Percentiles rank a stretch among this genome's conserved stretches.
Evolutionary conservation across 2,113 vertebrate species (phyloP).

Genomic region (Plectropomus leopardus): DNA sequence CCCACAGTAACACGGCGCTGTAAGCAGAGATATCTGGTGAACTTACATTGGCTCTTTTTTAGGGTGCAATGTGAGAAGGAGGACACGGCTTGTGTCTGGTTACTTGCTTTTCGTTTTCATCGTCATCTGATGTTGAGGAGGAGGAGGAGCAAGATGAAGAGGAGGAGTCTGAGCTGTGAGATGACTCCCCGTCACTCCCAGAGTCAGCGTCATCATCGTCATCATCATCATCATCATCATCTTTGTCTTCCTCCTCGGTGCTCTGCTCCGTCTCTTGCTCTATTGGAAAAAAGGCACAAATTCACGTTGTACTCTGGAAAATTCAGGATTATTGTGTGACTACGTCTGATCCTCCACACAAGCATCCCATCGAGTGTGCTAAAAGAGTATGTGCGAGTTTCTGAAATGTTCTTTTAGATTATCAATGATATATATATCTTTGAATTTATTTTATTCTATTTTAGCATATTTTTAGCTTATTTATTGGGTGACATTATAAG

Average conservation of each 20-base stretch:
- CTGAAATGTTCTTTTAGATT: too few species aligned
- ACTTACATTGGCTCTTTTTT: neutral
- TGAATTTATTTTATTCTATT: too few species aligned
- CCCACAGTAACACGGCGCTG: neutral
- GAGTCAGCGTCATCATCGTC: slow-evolving; percentile 39
- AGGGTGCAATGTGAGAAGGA: neutral
- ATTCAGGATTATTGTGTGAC: too few species aligned
- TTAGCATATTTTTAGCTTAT: too few species aligned
- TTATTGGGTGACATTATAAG: too few species aligned
- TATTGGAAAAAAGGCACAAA: slow-evolving; percentile 6
- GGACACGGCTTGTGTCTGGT: slow-evolving; percentile 44
- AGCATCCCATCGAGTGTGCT: too few species aligned
- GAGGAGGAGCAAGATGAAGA: slow-evolving; percentile 51
- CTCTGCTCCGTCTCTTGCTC: slow-evolving; percentile 52
- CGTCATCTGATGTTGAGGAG: slow-evolving; percentile 51
- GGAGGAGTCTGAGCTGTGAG: slow-evolving; percentile 55
- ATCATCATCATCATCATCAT: slow-evolving; percentile 27
- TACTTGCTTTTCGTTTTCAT: slow-evolving; percentile 8
- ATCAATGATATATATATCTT: too few species aligned
- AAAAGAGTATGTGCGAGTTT: too few species aligned
- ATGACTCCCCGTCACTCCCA: slow-evolving; percentile 65
- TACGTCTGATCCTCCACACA: too few species aligned
- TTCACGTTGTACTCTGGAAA: neutral
- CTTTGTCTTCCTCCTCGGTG: slow-evolving; percentile 63
- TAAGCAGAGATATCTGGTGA: neutral